Base-by-base conservation (phyloP, 2,113 vertebrate species). In the Coptodon bakossiorum region DNA sequence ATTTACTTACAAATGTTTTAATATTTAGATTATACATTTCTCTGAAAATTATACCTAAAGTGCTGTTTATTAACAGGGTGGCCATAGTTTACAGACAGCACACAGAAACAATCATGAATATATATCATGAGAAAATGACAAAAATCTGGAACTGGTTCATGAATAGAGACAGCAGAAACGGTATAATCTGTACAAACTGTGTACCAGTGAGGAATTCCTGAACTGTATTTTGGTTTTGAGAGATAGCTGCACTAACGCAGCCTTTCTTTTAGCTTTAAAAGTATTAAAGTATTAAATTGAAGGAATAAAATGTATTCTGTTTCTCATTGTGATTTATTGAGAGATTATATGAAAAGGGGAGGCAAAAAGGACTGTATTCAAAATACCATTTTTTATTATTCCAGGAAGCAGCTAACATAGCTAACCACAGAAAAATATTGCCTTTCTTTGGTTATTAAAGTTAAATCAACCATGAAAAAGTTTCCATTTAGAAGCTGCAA, bases 361-460 rank as follows among this genome's bases (percentile, higher is more conserved):
- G 10, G 83, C 5, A 68, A 79, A 85, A 59, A 22, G 50, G 4
- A 45, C 56, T 82, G 13, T 17, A 71, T 89, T 89, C 40, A 90
- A 89, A 91, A 85, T 17, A 24, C 19, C 14, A 24, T 10, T 68
- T 71, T 82, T 82, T 82, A 87, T 83, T 63, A 79, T 89, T 93
- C 43, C 83, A 90, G n/a, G 48, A 81, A 80, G 85, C 27, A 40
- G 68, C 63, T 40, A 38, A 45, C 43, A 76, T 17, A 78, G 45
- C 27, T 78, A 78, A 85, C 86, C 87, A 54, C 86, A 80, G 40
- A 87, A 86, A 52, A 83, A 89, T 73, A 78, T 63, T 78, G 84
- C 79, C 79, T 81, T 88, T 88, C 54, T 86, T 82, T 83, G n/a
- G 78, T 84, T 90, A 80, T 91, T 90, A 81, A 89, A 88, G 50